phyloP scores from a whole-genome alignment of 2,113 vertebrate species.

The Cranoglanis bouderius region DNA sequence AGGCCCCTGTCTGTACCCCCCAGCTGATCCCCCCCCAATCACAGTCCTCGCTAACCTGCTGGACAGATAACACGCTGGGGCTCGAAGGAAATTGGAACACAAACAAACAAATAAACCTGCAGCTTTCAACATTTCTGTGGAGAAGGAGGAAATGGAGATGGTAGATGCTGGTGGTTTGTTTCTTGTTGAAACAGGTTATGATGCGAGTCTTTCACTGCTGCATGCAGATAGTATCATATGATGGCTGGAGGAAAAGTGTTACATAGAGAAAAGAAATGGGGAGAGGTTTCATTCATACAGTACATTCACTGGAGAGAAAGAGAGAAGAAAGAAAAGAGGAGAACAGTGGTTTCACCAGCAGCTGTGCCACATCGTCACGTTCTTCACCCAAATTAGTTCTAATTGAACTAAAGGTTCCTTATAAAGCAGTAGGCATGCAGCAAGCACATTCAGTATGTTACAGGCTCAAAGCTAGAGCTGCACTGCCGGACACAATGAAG shows the following conservation, averaged over 20 bases:
- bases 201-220: slow-evolving; percentile 11
- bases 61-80: slow-evolving; percentile 43
- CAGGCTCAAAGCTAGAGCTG: slow-evolving; percentile 24
- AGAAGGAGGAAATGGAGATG: slow-evolving; percentile 25
- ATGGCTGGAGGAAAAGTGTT: background rate
- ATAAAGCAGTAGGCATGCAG: slow-evolving; percentile 54
- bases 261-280: slow-evolving; percentile 14
- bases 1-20: slow-evolving; percentile 12
- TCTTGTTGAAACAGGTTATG: slow-evolving; percentile 23
- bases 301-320: background rate
- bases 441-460: slow-evolving; percentile 44
- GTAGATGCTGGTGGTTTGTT: slow-evolving; percentile 5
- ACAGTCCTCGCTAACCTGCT: slow-evolving; percentile 11
- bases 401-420: slow-evolving; percentile 59
- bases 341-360: slow-evolving; percentile 33
- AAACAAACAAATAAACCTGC: slow-evolving; percentile 52
- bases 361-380: slow-evolving; percentile 51
- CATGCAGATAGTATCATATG: background rate
- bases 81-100: slow-evolving; percentile 50
- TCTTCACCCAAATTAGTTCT: slow-evolving; percentile 58
- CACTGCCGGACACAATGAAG: slow-evolving; percentile 24
- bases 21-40: background rate
- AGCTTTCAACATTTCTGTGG: slow-evolving; percentile 11
- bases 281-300: background rate
- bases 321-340: slow-evolving; percentile 25